Evolutionary conservation across 2,113 vertebrate genomes (phyloP).

Genomic region (Dromiciops gliroides): DNA sequence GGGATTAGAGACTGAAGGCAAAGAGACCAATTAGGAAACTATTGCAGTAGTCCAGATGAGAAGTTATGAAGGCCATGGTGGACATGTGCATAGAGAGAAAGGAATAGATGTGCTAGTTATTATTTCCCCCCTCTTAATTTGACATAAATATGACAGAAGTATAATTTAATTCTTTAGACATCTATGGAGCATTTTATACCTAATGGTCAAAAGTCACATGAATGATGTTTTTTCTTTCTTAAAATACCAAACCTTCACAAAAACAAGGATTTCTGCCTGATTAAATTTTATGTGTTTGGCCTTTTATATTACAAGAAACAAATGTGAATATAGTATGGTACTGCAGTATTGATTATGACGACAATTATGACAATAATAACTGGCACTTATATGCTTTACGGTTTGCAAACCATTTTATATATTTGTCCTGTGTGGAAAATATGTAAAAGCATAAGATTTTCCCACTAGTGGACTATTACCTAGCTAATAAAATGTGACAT

Average conservation of each 20-base stretch:
- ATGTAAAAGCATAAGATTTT: slow-evolving; percentile 19
- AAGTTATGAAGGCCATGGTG: neutral
- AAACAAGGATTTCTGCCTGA: slow-evolving; percentile 4
- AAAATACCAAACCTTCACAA: slow-evolving; percentile 35
- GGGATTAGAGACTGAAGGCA: no score
- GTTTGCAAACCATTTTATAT: neutral
- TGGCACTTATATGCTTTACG: neutral
- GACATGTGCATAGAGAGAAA: neutral
- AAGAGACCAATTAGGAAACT: neutral
- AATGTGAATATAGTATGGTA: neutral
- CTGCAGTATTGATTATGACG: neutral
- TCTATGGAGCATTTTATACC: neutral
- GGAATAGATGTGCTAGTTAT: neutral
- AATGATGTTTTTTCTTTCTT: slow-evolving; percentile 5
- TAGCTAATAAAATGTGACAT: slow-evolving; percentile 4
- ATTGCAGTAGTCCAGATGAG: neutral
- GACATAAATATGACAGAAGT: neutral
- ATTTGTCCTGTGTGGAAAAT: slow-evolving; percentile 19
- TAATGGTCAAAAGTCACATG: neutral
- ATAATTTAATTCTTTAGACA: neutral
- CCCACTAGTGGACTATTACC: neutral
- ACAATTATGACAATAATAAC: neutral
- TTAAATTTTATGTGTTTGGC: slow-evolving; percentile 40
- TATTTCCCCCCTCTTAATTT: neutral
- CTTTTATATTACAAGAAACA: slow-evolving; percentile 4